Conservation (phyloP, 1,140 invertebrate genomes). For the Heterodera schachtii region DNA sequence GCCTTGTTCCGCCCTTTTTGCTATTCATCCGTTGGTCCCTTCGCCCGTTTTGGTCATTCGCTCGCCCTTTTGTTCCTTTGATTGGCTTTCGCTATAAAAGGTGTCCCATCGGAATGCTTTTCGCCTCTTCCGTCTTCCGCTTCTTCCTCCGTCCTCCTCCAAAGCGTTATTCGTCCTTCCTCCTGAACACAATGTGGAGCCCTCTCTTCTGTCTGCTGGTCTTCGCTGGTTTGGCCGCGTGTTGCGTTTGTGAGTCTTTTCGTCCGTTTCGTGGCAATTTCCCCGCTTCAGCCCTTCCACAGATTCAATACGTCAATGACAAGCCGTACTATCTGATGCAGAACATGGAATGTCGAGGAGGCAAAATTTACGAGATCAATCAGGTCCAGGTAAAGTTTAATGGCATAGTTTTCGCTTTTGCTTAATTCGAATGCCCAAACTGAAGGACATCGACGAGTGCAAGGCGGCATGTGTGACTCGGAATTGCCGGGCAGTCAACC, state of each 20-base stretch:
- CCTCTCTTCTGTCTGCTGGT: conserved; percentile 31
- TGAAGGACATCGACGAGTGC: conserved; percentile 54
- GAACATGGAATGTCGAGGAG: conserved; percentile 50
- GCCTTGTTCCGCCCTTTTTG: too few species aligned
- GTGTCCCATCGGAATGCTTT: background rate
- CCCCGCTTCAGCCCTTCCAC: conserved; percentile 45
- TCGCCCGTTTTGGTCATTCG: background rate
- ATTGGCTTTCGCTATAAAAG: background rate
- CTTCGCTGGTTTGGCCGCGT: conserved; percentile 36
- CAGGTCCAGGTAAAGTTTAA: conserved; percentile 41
- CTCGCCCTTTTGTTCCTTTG: background rate
- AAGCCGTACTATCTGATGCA: conserved; percentile 53
- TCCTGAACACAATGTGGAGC: conserved; percentile 20
- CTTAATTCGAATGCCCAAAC: conserved; percentile 24
- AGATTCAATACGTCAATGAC: conserved; percentile 52
- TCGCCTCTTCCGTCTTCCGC: background rate
- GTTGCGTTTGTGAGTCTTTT: conserved; percentile 52
- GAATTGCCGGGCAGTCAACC: conserved; percentile 51
- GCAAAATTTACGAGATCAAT: conserved; percentile 54
- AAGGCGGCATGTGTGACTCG: conserved; percentile 52
- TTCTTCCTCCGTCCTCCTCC: background rate
- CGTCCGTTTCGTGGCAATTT: conserved; percentile 12
- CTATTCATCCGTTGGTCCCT: background rate
- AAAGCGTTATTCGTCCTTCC: background rate
- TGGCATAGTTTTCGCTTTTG: background rate